These are phyloP conservation scores for Hassar affinis DNA, from an alignment of 2,113 vertebrate genomes.

Conservation along the genomic window DNA sequence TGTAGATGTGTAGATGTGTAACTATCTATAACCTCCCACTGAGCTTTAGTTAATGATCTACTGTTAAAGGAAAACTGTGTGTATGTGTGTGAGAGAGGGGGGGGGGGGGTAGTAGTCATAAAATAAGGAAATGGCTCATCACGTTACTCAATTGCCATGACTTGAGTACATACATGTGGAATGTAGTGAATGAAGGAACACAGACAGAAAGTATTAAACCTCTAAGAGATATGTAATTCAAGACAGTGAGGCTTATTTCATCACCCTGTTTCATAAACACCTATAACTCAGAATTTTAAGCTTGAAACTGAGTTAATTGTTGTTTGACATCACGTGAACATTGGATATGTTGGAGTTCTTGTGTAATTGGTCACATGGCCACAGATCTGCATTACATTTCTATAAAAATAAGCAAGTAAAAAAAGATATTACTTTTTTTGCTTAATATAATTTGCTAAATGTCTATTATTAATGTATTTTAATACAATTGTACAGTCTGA, in stretches of 20 bases:
- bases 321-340: background rate
- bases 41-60: conserved; percentile 3
- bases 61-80: background rate
- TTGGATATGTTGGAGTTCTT: background rate
- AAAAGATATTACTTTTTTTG: background rate
- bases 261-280: background rate
- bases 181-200: background rate
- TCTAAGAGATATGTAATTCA: background rate
- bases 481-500: background rate
- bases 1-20: background rate
- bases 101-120: background rate
- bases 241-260: background rate
- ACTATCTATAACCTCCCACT: conserved; percentile 9
- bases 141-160: background rate
- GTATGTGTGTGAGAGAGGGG: background rate
- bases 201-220: background rate
- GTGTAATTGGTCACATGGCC: background rate
- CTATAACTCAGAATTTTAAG: background rate
- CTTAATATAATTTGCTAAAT: background rate
- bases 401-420: background rate
- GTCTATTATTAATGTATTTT: background rate
- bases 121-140: background rate
- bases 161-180: background rate
- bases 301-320: background rate
- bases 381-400: background rate